These are phyloP conservation scores for Poecilia picta DNA, from an alignment of 2,797 vertebrate species.

Conservation along the genomic window DNA sequence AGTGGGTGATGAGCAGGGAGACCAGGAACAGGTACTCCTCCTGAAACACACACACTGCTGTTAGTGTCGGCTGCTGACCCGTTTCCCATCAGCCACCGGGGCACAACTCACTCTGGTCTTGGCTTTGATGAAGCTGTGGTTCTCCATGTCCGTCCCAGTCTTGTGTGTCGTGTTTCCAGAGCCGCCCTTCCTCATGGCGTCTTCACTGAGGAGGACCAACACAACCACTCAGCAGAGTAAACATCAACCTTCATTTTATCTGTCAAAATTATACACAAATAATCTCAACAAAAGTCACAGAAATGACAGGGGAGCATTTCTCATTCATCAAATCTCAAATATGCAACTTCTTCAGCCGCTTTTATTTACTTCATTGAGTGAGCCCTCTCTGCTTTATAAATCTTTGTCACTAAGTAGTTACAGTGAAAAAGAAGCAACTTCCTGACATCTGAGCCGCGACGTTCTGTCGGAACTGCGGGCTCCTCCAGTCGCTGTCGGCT, in stretches of 20 bases:
- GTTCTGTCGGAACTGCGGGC: slow-evolving; percentile 92
- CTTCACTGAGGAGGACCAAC: slow-evolving; percentile 82
- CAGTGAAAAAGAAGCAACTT: neutral
- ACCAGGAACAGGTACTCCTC: slow-evolving; percentile 97
- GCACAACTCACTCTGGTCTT: slow-evolving; percentile 90
- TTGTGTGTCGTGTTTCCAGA: slow-evolving; percentile 86
- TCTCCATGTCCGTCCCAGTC: slow-evolving; percentile 97
- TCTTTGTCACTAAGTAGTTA: neutral
- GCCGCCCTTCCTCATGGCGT: slow-evolving; percentile 96
- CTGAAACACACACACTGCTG: slow-evolving; percentile 62
- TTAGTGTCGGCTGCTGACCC: too few relatives aligned
- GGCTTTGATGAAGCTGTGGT: slow-evolving; percentile 94
- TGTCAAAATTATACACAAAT: too few relatives aligned
- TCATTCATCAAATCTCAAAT: too few relatives aligned
- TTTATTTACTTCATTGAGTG: too few relatives aligned
- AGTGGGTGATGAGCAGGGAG: slow-evolving; percentile 96
- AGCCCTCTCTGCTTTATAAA: too few relatives aligned
- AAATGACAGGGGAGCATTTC: too few relatives aligned
- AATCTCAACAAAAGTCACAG: too few relatives aligned
- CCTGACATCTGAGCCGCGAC: slow-evolving; percentile 96
- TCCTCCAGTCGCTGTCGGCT: slow-evolving; percentile 93
- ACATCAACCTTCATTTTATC: too few relatives aligned
- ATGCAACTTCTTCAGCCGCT: too few relatives aligned
- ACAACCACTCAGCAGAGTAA: neutral
- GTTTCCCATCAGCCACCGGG: neutral